Evolutionary conservation across 2,888 invertebrate genomes (phyloP).

Genomic region (Gastracanthus pulcherrimus): DNA sequence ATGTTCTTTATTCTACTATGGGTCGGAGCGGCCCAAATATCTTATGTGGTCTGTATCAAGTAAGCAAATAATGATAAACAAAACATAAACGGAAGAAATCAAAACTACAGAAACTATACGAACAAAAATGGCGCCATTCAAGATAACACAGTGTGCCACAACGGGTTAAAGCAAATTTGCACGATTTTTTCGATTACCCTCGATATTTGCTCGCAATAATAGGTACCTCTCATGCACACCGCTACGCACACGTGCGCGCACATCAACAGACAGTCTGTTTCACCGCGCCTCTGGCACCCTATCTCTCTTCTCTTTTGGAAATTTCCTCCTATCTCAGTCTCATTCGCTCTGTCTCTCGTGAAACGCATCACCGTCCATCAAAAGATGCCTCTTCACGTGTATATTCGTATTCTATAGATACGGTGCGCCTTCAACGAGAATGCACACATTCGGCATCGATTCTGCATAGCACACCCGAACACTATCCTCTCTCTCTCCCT

Average conservation of each 20-base stretch:
- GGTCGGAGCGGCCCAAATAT: too few relatives aligned
- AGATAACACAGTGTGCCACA: not conserved
- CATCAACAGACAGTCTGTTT: too few relatives aligned
- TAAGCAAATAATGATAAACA: too few relatives aligned
- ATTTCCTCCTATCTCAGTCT: not conserved
- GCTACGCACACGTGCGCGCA: too few relatives aligned
- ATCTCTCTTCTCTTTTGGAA: not conserved
- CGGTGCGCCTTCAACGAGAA: not conserved
- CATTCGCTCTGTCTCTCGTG: not conserved
- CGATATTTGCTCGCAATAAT: not conserved
- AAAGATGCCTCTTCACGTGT: not conserved
- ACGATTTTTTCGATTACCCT: not conserved
- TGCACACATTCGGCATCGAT: slow-evolving; percentile 28
- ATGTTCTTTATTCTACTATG: too few relatives aligned
- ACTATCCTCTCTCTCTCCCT: not conserved
- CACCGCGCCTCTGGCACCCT: too few relatives aligned
- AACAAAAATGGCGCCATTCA: not conserved
- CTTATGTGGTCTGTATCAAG: too few relatives aligned
- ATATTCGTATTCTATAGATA: not conserved
- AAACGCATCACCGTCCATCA: slow-evolving; percentile 8
- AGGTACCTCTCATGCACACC: too few relatives aligned
- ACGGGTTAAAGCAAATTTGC: not conserved
- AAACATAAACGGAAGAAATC: too few relatives aligned
- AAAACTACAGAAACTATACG: too few relatives aligned
- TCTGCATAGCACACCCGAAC: not conserved